phyloP scores from a whole-genome alignment of 2,797 vertebrate genomes.

The Harpagifer antarcticus region DNA sequence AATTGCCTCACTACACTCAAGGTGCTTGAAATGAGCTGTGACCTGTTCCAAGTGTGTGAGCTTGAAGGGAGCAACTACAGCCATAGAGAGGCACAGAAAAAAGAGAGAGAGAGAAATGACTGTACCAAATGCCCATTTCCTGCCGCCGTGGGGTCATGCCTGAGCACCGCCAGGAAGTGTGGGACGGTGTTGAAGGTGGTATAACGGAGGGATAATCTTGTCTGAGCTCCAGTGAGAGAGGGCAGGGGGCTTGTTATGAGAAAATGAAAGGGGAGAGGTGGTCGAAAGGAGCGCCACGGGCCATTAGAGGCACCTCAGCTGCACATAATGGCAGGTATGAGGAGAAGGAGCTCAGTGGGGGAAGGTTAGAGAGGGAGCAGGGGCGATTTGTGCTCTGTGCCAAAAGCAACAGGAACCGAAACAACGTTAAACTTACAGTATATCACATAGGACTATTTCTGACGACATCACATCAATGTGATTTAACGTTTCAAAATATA shows the following conservation, averaged over 20 bases:
- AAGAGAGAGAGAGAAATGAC: slow-evolving; percentile 61
- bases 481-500: slow-evolving; percentile 7
- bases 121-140: slow-evolving; percentile 77
- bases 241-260: slow-evolving; percentile 80
- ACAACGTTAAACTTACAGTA: neutral
- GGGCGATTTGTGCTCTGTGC: neutral
- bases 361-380: slow-evolving; percentile 25
- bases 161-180: slow-evolving; percentile 68
- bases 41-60: slow-evolving; percentile 68
- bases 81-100: slow-evolving; percentile 28
- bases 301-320: slow-evolving; percentile 74
- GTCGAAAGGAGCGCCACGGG: slow-evolving; percentile 72
- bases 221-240: slow-evolving; percentile 73
- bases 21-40: slow-evolving; percentile 80
- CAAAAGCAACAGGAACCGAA: slow-evolving; percentile 5
- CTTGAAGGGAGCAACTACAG: slow-evolving; percentile 40
- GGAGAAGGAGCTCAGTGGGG: slow-evolving; percentile 36
- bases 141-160: slow-evolving; percentile 68
- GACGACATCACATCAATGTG: neutral
- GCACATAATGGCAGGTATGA: slow-evolving; percentile 67
- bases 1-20: slow-evolving; percentile 75
- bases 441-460: neutral
- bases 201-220: slow-evolving; percentile 80
- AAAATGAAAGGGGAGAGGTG: slow-evolving; percentile 83
- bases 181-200: slow-evolving; percentile 71